Conservation (phyloP, 2,113 vertebrate genomes). For the Corvus hawaiiensis region DNA sequence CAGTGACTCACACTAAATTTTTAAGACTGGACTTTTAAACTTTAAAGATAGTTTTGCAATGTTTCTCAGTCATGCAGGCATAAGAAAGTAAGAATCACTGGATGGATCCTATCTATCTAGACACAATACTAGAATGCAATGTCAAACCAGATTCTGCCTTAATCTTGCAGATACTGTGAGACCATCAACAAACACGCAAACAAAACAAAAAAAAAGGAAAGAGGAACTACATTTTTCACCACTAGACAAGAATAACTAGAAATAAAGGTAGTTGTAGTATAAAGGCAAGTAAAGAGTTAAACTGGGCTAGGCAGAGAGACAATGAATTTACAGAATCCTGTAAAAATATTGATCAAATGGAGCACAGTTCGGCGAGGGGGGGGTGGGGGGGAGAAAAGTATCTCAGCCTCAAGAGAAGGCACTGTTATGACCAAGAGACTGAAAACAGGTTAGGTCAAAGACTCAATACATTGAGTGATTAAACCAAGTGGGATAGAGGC, state of each 20-base stretch:
- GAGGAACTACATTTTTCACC: not conserved
- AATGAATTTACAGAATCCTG: not conserved
- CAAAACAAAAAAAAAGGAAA: not conserved
- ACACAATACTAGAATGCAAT: not conserved
- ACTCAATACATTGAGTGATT: not conserved
- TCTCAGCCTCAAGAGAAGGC: not conserved
- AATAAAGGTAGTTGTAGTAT: not conserved
- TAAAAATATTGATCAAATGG: not conserved
- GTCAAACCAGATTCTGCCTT: not conserved
- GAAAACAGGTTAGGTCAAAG: not conserved
- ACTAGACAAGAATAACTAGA: not conserved
- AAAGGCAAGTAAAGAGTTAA: not conserved
- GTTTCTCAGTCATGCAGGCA: not conserved
- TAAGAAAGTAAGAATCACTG: not conserved
- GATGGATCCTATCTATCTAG: not conserved
- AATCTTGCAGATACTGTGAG: not conserved
- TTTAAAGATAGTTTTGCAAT: not conserved
- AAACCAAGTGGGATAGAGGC: not conserved
- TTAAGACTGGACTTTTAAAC: not conserved
- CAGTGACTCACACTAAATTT: not conserved
- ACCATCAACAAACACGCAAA: not conserved
- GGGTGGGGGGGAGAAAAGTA: not conserved
- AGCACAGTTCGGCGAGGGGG: not conserved
- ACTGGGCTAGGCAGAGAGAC: not conserved
- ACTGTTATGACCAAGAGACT: not conserved